Evolutionary conservation across 2,888 invertebrate genomes (phyloP), one percentile per base, ranked within the genome.

Genomic region (Melinaea menophilus): DNA sequence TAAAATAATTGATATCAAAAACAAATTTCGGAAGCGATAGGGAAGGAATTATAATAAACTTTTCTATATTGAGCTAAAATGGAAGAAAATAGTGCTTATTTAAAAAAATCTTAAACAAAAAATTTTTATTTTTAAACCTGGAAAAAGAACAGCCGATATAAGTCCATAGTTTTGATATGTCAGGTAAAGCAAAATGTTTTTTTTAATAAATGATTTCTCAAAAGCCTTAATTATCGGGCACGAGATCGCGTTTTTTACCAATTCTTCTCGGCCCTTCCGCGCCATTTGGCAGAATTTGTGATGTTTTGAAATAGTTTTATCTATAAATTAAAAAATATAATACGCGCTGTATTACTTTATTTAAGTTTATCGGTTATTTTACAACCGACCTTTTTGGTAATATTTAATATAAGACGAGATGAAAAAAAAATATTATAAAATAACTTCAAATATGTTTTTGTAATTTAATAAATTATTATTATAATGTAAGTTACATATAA

Each of bases 141-240:
- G 11, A 48, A 61, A 48, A 61, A 48, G 35, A 74, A 65, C 84
- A 75, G 63, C 80, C 84, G 83, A 81, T 86, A 84, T 66, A 69
- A 47, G 63, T 62, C 64, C 61, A 64, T 72, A 74, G 77, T 80
- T 85, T 81, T 82, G 85, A 85, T 83, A 85, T 75, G 80, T 79
- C 89, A 90, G 90, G 90, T 90, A 90, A 86, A 76, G 81, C 82
- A 77, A 85, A 86, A 84, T 79, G 77, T 87, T 85, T 84, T 84
- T 85, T 77, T 75, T 80, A 79, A 83, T 81, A 81, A 85, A 82
- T 80, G 80, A 81, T 84, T 85, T 83, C 79, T 78, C 83, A 79
- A 82, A 84, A 81, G 75, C 86, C 86, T 84, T 88, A 88, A 90
- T 89, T 88, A 90, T 89, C 89, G 77, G 82, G 79, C 86, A 83